Percentiles rank a stretch among this genome's conserved stretches.
Conservation (phyloP, 2,888 invertebrate species). For the Uloborus plumipes region DNA sequence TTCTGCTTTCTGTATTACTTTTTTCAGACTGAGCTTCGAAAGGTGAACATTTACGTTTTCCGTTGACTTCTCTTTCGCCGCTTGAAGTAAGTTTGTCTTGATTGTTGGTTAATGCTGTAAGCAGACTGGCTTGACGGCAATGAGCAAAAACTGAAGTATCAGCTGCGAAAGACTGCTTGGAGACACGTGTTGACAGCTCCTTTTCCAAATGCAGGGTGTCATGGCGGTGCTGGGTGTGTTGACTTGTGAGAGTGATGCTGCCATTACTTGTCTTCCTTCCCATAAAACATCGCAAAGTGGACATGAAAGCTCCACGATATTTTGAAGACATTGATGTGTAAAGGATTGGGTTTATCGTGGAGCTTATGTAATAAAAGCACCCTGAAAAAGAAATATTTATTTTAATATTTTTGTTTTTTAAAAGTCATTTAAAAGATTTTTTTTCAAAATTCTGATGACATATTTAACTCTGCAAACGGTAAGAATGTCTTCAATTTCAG, state of each 20-base stretch:
- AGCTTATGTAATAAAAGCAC: constrained; percentile 89
- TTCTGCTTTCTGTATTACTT: too few relatives aligned
- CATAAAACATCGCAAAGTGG: constrained; percentile 68
- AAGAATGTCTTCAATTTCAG: too few relatives aligned
- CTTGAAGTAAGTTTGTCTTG: too few relatives aligned
- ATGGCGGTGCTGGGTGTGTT: not conserved
- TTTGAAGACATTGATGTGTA: constrained; percentile 96
- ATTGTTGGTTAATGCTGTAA: too few relatives aligned
- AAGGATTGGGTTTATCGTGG: constrained; percentile 90
- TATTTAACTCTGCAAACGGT: too few relatives aligned
- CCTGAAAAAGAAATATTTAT: constrained; percentile 74
- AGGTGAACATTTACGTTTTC: too few relatives aligned
- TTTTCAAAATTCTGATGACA: too few relatives aligned
- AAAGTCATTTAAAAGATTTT: too few relatives aligned
- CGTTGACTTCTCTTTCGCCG: too few relatives aligned
- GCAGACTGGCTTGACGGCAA: too few relatives aligned
- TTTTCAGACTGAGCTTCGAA: too few relatives aligned
- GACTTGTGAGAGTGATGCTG: constrained; percentile 1
- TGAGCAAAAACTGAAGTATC: not conserved
- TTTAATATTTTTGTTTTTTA: not conserved
- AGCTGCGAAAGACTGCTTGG: constrained; percentile 14
- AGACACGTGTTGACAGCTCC: not conserved
- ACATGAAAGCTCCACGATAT: constrained; percentile 92
- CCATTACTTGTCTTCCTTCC: constrained; percentile 3
- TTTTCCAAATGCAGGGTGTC: not conserved